Base-by-base conservation (phyloP, 2,888 invertebrate genomes). In the Campaea margaritaria region DNA sequence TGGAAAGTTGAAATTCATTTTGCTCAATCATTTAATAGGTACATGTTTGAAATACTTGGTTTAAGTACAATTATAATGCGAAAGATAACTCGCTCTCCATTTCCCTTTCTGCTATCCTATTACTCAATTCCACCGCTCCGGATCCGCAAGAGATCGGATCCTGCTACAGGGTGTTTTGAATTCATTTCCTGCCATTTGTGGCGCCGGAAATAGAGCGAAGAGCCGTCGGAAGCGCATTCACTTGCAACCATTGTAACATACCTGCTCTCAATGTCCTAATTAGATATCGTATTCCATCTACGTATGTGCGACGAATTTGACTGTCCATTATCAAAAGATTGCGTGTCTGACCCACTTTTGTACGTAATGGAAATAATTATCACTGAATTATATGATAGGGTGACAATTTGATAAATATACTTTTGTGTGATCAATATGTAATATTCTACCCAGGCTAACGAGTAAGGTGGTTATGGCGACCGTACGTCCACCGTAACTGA, bases 141-240 rank as follows among this genome's bases (percentile, higher is more conserved):
- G 54, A 46, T 55, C 51, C 43, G 38, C 52, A 77, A 76, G 81
- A 79, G 82, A 83, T 86, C 82, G 79, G 83, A 83, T 83, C 75
- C 76, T 49, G 53, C 44, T 61, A 56, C 46, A 76, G 83, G 82
- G 83, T 87, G 83, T 89, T 89, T 87, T 86, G 86, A 89, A 88
- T 89, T 83, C 83, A 89, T 89, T 87, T 88, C 88, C 88, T 84
- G 74, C 78, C 78, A 83, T 82, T 85, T 82, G 74, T 77, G 82
- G 82, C 82, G 79, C 73, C 85, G 86, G 86, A 87, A 86, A 87
- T 85, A 82, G 83, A 79, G 76, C 76, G 78, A 80, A 80, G 79
- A 78, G 79, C 79, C 74, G 73, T 80, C 83, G 87, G 86, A 85
- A 82, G 77, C 74, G 69, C 76, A 74, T 79, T 79, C 80, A 78